These are phyloP conservation scores for Gasterosteus aculeatus DNA, from an alignment of 2,113 vertebrate species.

Conservation along the genomic window DNA sequence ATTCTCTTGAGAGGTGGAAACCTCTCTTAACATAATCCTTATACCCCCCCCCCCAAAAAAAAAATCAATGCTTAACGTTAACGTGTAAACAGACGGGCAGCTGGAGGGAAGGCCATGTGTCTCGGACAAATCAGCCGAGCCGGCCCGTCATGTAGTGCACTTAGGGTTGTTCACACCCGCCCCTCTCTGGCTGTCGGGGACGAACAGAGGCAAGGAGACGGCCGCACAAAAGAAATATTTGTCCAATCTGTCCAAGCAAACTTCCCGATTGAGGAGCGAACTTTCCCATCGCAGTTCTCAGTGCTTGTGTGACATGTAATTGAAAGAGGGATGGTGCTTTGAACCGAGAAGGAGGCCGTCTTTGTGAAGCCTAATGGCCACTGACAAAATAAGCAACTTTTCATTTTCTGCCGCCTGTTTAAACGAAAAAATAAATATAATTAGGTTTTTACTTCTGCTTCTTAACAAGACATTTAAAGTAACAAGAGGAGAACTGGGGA, in stretches of 20 bases:
- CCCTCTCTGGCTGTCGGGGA: slow-evolving; percentile 73
- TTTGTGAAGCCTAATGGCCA: slow-evolving; percentile 36
- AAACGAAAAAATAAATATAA: slow-evolving; percentile 20
- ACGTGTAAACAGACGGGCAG: slow-evolving; percentile 74
- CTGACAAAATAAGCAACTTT: slow-evolving; percentile 53
- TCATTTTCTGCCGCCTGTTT: background rate
- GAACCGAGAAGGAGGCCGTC: slow-evolving; percentile 44
- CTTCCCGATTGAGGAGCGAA: slow-evolving; percentile 72
- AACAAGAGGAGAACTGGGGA: slow-evolving; percentile 3
- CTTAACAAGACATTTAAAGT: slow-evolving; percentile 24
- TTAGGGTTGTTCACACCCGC: slow-evolving; percentile 55
- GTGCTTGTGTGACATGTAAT: slow-evolving; percentile 57
- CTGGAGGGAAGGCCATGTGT: slow-evolving; percentile 67
- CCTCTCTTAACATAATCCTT: slow-evolving; percentile 9
- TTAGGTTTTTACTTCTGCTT: slow-evolving; percentile 20
- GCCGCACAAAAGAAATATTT: slow-evolving; percentile 83
- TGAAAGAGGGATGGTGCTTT: slow-evolving; percentile 58
- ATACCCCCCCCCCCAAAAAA: background rate
- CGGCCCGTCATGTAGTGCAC: slow-evolving; percentile 63
- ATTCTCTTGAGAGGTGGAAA: slow-evolving; percentile 2
- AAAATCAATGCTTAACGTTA: slow-evolving; percentile 71
- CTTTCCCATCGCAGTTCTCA: slow-evolving; percentile 79
- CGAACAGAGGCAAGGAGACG: slow-evolving; percentile 69
- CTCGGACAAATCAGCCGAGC: slow-evolving; percentile 51
- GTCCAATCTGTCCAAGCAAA: slow-evolving; percentile 82